Evolutionary conservation across 2,113 vertebrate species (phyloP), one percentile per base, ranked within the genome.

Genomic region (Casuarius casuarius): DNA sequence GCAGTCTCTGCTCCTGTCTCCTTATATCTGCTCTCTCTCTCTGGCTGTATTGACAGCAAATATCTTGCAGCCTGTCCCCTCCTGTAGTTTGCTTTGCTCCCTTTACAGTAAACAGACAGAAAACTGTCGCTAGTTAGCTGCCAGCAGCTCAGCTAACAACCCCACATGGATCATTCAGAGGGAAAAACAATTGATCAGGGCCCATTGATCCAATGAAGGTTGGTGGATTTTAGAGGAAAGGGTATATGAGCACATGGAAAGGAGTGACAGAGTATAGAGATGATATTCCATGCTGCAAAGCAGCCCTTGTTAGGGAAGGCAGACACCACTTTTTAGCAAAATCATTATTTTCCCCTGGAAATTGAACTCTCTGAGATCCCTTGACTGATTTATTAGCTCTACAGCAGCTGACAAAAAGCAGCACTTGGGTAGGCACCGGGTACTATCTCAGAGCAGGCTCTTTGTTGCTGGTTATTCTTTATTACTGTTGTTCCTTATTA

Each of bases 61-160:
- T 72, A 97, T 3, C 68, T 67, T n/a, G 25, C 92, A 84, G 88
- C 94, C 87, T 91, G 94, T 95, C 89, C 93, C 93, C 93, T 96
- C 91, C 93, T 35, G 15, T 54, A 87, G 92, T 84, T 90, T 84
- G 91, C 97, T 97, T 95, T 10, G 66, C 93, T 80, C 97, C 95
- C 97, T 98, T 97, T 97, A 98, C 87, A 92, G 94, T 98, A 98
- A 98, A 98, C 96, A 98, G 86, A 66, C 38, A 94, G 68, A 92
- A 95, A 95, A 89, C 95, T 81, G 77, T 74, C 94, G 93, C 93
- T 92, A 0, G 0, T 92, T 96, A 97, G 76, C 91, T 93, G 92
- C 91, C 91, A 96, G 89, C 80, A 90, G 89, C 84, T 93, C 92
- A 92, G 85, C 92, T 89, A 96, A 94, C 92, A 87, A 94, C 40